Conservation (phyloP, 2,888 invertebrate genomes). For the Himalopsyche japonica region DNA sequence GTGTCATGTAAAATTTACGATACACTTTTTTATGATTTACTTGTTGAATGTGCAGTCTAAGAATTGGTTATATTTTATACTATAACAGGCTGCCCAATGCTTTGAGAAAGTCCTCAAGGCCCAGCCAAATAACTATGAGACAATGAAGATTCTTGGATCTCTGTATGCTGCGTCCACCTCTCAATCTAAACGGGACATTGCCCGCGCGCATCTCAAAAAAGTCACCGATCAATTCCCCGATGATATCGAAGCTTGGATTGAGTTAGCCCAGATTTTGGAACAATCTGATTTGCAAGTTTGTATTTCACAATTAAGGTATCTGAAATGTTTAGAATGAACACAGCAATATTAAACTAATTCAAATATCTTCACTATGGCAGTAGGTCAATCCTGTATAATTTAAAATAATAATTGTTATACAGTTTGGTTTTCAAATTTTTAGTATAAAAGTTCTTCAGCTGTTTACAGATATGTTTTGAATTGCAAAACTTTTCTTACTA, state of each 20-base stretch:
- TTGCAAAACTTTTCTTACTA: too few species aligned
- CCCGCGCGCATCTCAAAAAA: conserved; percentile 91
- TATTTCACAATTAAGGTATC: neutral
- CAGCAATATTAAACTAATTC: neutral
- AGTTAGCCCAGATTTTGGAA: conserved; percentile 96
- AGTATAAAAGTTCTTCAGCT: too few species aligned
- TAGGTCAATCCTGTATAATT: too few species aligned
- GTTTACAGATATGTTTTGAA: too few species aligned
- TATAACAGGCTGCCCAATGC: conserved; percentile 86
- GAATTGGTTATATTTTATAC: too few species aligned
- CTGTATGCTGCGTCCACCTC: conserved; percentile 90
- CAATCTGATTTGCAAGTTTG: conserved; percentile 81
- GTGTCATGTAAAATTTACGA: too few species aligned
- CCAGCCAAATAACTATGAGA: conserved; percentile 97
- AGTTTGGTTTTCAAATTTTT: too few species aligned
- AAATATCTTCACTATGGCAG: too few species aligned
- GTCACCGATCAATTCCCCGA: conserved; percentile 96
- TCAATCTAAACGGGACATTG: conserved; percentile 89
- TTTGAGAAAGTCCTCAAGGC: conserved; percentile 98
- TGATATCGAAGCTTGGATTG: conserved; percentile 99
- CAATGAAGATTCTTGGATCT: conserved; percentile 98
- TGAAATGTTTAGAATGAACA: too few species aligned
- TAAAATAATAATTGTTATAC: too few species aligned
- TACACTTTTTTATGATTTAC: too few species aligned
- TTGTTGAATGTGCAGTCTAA: too few species aligned